Conservation (phyloP, 2,797 vertebrate species). For the Gallirallus australis region DNA sequence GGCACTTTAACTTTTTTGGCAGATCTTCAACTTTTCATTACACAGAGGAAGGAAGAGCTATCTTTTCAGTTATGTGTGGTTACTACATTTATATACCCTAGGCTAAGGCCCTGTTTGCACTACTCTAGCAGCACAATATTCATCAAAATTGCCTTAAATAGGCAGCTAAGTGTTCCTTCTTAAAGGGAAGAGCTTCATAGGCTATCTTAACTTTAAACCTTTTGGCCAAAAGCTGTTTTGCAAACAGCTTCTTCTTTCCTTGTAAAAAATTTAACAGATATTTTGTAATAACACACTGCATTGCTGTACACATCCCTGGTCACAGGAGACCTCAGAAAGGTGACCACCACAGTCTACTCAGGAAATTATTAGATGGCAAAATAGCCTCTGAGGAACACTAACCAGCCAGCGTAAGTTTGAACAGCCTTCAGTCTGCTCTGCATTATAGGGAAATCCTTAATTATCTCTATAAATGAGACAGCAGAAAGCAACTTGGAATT, state of each 20-base stretch:
- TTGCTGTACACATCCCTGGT: neutral
- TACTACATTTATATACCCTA: slow-evolving; percentile 20
- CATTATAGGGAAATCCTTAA: neutral
- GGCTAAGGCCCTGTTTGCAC: slow-evolving; percentile 8
- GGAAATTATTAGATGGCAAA: neutral
- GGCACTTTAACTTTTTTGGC: slow-evolving; percentile 58
- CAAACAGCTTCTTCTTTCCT: neutral
- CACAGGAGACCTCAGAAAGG: neutral
- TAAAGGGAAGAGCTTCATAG: neutral
- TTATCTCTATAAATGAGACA: neutral
- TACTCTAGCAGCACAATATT: neutral
- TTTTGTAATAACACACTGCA: neutral
- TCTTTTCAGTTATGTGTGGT: slow-evolving; percentile 38
- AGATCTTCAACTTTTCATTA: slow-evolving; percentile 57
- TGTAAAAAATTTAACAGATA: neutral
- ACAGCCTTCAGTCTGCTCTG: neutral
- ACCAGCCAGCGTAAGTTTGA: neutral
- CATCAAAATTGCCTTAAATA: slow-evolving; percentile 12
- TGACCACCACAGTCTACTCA: neutral
- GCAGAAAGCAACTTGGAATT: neutral
- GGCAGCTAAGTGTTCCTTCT: neutral
- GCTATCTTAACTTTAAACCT: neutral
- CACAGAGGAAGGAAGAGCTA: slow-evolving; percentile 60
- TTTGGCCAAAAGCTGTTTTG: neutral
- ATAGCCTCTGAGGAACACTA: neutral